These are phyloP conservation scores for Zygothrica quintamaculata DNA, from an alignment of 2,888 invertebrate species.

Conservation along the genomic window DNA sequence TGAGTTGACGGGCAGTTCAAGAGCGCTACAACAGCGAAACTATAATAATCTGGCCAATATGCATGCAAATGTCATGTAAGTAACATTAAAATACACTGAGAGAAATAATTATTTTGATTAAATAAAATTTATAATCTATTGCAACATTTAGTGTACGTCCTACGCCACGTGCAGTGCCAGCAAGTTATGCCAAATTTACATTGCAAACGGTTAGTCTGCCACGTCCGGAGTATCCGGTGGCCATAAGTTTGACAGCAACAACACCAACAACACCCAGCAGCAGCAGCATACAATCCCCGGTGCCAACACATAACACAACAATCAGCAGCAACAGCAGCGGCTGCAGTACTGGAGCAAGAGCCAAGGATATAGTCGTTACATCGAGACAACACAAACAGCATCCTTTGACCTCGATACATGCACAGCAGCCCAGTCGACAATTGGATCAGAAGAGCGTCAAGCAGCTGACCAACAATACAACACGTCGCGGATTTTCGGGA, in stretches of 20 bases:
- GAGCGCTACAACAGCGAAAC: conserved; percentile 63
- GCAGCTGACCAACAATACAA: conserved; percentile 89
- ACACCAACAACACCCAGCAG: conserved; percentile 77
- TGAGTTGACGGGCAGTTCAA: conserved; percentile 41
- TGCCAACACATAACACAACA: conserved; percentile 70
- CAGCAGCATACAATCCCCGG: conserved; percentile 68
- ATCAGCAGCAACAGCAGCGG: conserved; percentile 71
- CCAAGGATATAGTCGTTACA: conserved; percentile 63
- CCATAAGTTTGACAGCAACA: conserved; percentile 82
- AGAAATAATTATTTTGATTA: too few relatives aligned
- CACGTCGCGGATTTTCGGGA: conserved; percentile 85
- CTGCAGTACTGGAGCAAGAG: conserved; percentile 60
- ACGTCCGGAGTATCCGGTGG: conserved; percentile 88
- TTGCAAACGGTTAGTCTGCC: conserved; percentile 90
- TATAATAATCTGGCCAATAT: conserved; percentile 82
- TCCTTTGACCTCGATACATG: conserved; percentile 67
- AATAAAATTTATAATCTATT: too few relatives aligned
- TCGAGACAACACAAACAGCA: conserved; percentile 58
- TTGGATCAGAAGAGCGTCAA: conserved; percentile 90
- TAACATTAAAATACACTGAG: conserved; percentile 30
- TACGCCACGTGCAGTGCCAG: conserved; percentile 84
- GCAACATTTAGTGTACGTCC: conserved; percentile 78
- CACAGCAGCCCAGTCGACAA: conserved; percentile 83
- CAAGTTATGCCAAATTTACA: conserved; percentile 86
- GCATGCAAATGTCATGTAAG: conserved; percentile 85